phyloP scores from a whole-genome alignment of 2,113 vertebrate genomes.

The Martes martes region DNA sequence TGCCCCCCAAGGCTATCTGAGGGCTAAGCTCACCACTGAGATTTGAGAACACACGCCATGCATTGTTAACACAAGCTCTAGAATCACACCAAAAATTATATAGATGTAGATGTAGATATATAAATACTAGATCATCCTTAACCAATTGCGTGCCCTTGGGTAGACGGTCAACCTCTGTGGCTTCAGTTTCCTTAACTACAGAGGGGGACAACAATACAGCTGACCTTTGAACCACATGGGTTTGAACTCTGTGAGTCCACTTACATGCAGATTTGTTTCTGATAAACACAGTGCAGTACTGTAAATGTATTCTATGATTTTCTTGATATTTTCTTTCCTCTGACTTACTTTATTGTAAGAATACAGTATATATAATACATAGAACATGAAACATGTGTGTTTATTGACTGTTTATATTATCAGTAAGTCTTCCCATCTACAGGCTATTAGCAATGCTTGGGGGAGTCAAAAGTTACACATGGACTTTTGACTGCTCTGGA shows the following conservation, averaged over 20 bases:
- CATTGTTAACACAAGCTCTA: not conserved
- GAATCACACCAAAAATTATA: not conserved
- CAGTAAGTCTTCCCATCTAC: not conserved
- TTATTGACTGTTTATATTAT: not conserved
- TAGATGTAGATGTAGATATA: no score
- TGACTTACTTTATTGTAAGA: not conserved
- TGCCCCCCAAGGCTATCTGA: not conserved
- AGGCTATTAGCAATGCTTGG: not conserved
- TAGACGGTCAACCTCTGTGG: not conserved
- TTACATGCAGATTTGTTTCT: not conserved
- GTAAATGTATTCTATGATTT: not conserved
- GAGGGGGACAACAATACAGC: not conserved
- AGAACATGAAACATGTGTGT: not conserved
- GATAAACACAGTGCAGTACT: not conserved
- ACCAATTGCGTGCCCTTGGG: not conserved
- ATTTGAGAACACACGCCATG: not conserved
- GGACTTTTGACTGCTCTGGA: not conserved
- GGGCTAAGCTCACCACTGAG: not conserved
- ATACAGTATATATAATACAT: not conserved
- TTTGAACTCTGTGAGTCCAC: not conserved
- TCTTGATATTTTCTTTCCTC: not conserved
- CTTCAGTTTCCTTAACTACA: not conserved
- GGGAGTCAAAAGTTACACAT: not conserved
- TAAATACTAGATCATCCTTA: not conserved
- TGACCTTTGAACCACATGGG: not conserved